These are phyloP conservation scores for Galaxias olidus DNA, from an alignment of 2,797 vertebrate genomes.

Conservation along the genomic window DNA sequence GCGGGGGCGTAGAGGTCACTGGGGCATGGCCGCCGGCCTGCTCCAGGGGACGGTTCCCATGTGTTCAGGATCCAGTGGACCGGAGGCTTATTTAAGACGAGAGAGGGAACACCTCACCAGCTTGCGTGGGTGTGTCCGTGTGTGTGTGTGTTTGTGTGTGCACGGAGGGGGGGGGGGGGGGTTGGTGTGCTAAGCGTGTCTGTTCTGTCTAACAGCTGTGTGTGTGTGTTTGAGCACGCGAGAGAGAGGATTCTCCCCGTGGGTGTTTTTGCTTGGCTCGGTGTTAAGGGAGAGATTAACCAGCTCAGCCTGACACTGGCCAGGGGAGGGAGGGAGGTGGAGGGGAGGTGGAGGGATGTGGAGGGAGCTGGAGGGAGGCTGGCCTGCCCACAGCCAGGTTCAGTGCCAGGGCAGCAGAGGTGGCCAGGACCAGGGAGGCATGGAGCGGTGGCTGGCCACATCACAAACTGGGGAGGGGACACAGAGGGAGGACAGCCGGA, in stretches of 20 bases:
- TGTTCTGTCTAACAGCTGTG: constrained; percentile 23
- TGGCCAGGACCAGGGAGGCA: constrained; percentile 23
- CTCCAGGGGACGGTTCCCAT: constrained; percentile 41
- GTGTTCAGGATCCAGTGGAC: constrained; percentile 48
- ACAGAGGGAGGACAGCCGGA: constrained; percentile 9
- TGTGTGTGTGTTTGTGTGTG: too few species aligned
- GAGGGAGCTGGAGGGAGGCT: constrained; percentile 35
- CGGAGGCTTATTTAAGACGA: constrained; percentile 51
- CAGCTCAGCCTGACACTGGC: constrained; percentile 49
- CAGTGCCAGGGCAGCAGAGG: constrained; percentile 50
- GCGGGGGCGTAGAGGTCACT: constrained; percentile 38
- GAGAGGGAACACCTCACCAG: constrained; percentile 38
- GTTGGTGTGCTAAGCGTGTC: constrained; percentile 10
- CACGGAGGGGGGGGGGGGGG: background rate
- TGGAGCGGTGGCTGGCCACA: constrained; percentile 21
- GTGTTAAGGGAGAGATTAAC: constrained; percentile 67
- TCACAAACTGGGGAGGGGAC: constrained; percentile 29
- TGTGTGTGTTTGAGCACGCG: constrained; percentile 25
- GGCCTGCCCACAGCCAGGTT: constrained; percentile 49
- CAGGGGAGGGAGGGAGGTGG: constrained; percentile 25
- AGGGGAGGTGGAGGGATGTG: constrained; percentile 26
- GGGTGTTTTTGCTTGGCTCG: constrained; percentile 51
- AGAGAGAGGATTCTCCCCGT: constrained; percentile 40
- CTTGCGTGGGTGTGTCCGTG: constrained; percentile 17
- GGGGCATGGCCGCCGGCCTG: constrained; percentile 47